Percentiles rank a stretch among this genome's conserved stretches.
phyloP scores from a whole-genome alignment of 2,888 invertebrate species.

The Sialis fuliginosa region DNA sequence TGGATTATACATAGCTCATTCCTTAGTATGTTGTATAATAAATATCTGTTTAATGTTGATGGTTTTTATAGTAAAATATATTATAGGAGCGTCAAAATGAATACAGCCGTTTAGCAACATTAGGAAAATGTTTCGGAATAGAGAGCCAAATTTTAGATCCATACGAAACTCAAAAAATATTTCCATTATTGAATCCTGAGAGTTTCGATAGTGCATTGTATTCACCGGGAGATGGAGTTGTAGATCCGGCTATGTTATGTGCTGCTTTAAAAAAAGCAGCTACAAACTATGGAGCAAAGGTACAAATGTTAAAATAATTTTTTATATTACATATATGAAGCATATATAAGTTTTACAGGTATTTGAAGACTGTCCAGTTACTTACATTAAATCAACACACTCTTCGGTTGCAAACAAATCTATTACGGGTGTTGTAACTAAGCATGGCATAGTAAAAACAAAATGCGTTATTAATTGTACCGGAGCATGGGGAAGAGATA shows the following conservation, averaged over 20 bases:
- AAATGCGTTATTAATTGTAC: conserved; percentile 62
- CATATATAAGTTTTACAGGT: conserved; percentile 28
- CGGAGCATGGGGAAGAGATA: conserved; percentile 67
- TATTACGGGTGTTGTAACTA: conserved; percentile 60
- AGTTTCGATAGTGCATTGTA: conserved; percentile 61
- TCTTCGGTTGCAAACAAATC: conserved; percentile 43
- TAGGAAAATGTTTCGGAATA: conserved; percentile 63
- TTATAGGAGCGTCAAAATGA: conserved; percentile 59
- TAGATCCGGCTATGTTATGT: conserved; percentile 72
- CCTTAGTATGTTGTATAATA: conserved; percentile 26
- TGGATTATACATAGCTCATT: conserved; percentile 70
- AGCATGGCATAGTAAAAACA: conserved; percentile 56
- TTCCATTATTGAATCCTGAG: conserved; percentile 58
- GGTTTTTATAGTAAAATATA: no score
- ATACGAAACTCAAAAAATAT: conserved; percentile 53
- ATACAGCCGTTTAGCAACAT: conserved; percentile 60
- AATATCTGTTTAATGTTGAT: no score
- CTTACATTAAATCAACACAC: conserved; percentile 48
- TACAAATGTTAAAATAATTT: conserved; percentile 19
- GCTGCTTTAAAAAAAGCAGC: conserved; percentile 58
- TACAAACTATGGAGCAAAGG: conserved; percentile 49
- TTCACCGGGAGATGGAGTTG: conserved; percentile 63
- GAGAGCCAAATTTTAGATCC: conserved; percentile 57
- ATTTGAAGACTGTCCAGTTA: conserved; percentile 58
- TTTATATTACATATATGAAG: background rate